Percentiles rank a stretch among this genome's conserved stretches.
These are phyloP conservation scores for Eupithecia pulchellata DNA, from an alignment of 2,888 invertebrate species.

Conservation along the genomic window DNA sequence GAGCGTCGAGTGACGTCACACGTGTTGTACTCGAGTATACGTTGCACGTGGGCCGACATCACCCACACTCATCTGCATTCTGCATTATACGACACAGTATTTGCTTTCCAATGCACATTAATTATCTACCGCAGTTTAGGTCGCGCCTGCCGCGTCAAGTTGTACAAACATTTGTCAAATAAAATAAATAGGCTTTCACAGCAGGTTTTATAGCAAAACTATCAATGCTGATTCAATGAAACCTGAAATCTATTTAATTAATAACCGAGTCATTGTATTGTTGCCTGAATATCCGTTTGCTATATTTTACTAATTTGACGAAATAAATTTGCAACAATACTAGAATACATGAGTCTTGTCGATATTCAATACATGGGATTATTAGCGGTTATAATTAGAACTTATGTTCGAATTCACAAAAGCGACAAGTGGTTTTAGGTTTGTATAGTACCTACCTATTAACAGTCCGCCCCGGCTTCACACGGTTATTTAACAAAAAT, in stretches of 20 bases:
- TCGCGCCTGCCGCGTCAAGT: not conserved
- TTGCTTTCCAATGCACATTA: not conserved
- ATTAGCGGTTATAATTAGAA: not conserved
- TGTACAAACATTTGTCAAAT: not conserved
- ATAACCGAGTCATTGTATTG: constrained; percentile 1
- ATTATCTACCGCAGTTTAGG: not conserved
- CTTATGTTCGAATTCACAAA: not conserved
- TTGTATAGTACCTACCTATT: no score
- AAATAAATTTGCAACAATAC: not conserved
- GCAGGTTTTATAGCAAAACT: not conserved
- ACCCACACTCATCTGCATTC: not conserved
- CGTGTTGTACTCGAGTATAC: not conserved
- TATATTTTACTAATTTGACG: not conserved
- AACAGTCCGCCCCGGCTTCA: no score
- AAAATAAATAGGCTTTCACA: not conserved
- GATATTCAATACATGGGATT: not conserved
- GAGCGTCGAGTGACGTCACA: constrained; percentile 4
- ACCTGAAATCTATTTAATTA: not conserved
- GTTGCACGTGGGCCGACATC: not conserved
- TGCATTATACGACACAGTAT: not conserved
- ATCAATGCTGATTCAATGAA: constrained; percentile 1
- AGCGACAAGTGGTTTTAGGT: not conserved
- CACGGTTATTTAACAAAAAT: no score
- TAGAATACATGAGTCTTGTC: no score
- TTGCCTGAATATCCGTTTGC: not conserved